Percentiles rank a stretch among this genome's conserved stretches.
Conservation (phyloP, 2,888 invertebrate genomes). For the Folsomia manolachei region DNA sequence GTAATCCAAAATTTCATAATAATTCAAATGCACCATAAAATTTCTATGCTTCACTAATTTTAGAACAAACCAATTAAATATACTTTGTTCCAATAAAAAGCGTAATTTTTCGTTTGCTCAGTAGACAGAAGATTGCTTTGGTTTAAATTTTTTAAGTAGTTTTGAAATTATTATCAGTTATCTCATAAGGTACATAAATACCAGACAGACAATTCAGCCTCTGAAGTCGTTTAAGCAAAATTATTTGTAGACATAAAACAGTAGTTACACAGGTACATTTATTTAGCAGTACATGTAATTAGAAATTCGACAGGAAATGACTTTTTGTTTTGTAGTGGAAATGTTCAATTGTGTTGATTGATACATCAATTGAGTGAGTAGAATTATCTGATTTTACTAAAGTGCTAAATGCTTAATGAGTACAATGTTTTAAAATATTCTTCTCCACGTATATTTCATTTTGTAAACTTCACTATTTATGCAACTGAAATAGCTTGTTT, state of each 20-base stretch:
- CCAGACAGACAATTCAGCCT: not conserved
- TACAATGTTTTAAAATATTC: not conserved
- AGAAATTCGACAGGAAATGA: not conserved
- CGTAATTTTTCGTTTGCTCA: not conserved
- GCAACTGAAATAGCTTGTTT: not conserved
- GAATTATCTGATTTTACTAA: not conserved
- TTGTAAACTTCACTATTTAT: no score
- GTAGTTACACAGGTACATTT: not conserved
- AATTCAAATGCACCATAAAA: not conserved
- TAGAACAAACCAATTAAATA: not conserved
- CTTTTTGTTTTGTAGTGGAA: not conserved
- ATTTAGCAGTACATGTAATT: not conserved
- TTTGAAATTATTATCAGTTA: not conserved
- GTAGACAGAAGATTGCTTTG: not conserved
- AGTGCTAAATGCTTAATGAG: slow-evolving; percentile 4
- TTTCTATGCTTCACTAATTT: not conserved
- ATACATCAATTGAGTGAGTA: not conserved
- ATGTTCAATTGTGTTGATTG: not conserved
- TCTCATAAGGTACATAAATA: not conserved
- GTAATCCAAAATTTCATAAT: not conserved
- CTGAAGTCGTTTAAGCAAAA: not conserved
- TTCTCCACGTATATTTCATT: not conserved
- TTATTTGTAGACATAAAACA: no score
- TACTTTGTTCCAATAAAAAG: not conserved
- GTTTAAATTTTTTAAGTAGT: not conserved